These are phyloP conservation scores for Saccostrea cuccullata DNA, from an alignment of 1,140 invertebrate species.

Conservation along the genomic window DNA sequence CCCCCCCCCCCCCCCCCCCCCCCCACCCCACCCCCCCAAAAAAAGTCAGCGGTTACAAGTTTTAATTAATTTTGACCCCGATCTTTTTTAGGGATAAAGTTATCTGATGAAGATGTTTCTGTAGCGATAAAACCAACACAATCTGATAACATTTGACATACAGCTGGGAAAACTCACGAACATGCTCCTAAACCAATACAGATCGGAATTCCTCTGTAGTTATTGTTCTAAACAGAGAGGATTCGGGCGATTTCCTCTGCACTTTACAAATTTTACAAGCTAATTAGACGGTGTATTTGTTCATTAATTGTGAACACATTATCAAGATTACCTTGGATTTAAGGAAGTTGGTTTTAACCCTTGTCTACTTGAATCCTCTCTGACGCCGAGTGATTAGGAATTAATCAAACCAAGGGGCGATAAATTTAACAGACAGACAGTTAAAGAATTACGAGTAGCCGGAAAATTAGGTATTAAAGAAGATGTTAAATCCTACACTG, in stretches of 20 bases:
- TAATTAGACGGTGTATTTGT: neutral
- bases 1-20: too few species aligned
- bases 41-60: too few species aligned
- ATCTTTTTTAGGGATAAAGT: too few species aligned
- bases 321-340: neutral
- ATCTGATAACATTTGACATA: too few species aligned
- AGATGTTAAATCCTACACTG: constrained; percentile 33
- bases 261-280: neutral
- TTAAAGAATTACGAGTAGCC: constrained; percentile 61
- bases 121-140: too few species aligned
- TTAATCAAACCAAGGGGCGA: neutral
- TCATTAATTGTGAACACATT: constrained; percentile 7
- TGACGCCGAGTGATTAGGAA: constrained; percentile 2
- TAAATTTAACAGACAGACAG: constrained; percentile 52
- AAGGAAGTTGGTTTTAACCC: neutral
- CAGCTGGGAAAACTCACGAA: neutral
- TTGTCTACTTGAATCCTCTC: neutral
- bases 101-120: too few species aligned
- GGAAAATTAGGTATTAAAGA: constrained; percentile 69
- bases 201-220: neutral
- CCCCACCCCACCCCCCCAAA: too few species aligned
- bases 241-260: constrained; percentile 1
- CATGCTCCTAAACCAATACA: neutral
- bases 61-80: too few species aligned
- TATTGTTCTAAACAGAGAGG: neutral